Conservation (phyloP, 2,888 invertebrate species). For the Chaetogeoica ovagalla region DNA sequence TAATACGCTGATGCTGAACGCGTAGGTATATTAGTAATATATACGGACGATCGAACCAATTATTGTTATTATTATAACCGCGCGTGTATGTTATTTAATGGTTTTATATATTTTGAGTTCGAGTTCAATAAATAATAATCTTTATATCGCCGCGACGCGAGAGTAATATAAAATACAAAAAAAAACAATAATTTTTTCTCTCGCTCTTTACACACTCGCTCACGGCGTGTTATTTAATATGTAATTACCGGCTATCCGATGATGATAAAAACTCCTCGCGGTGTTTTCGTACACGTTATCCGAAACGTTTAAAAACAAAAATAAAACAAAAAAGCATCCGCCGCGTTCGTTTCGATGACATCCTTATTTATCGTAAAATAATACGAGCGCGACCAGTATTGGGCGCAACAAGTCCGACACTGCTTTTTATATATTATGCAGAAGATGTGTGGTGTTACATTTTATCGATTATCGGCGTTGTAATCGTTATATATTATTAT, state of each 20-base stretch:
- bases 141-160: neutral
- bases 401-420: too few relatives aligned
- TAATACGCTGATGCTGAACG: too few relatives aligned
- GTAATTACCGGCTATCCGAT: constrained; percentile 34
- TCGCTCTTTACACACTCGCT: neutral
- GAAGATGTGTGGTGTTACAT: too few relatives aligned
- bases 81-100: constrained; percentile 26
- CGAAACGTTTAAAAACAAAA: neutral
- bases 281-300: neutral
- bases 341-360: constrained; percentile 9
- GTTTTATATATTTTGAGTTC: neutral
- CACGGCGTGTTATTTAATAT: neutral
- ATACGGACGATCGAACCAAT: constrained; percentile 36
- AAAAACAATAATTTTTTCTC: neutral
- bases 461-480: too few relatives aligned
- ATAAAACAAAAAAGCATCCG: too few relatives aligned
- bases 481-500: too few relatives aligned
- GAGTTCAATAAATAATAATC: constrained; percentile 46
- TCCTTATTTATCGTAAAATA: neutral
- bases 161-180: neutral
- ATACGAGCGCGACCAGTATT: too few relatives aligned
- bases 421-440: too few relatives aligned
- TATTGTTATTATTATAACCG: constrained; percentile 42
- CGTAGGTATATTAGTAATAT: neutral
- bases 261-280: constrained; percentile 16